Percentiles rank a stretch among this genome's conserved stretches.
phyloP scores from a whole-genome alignment of 2,797 vertebrate genomes.

The Mus spretus region DNA sequence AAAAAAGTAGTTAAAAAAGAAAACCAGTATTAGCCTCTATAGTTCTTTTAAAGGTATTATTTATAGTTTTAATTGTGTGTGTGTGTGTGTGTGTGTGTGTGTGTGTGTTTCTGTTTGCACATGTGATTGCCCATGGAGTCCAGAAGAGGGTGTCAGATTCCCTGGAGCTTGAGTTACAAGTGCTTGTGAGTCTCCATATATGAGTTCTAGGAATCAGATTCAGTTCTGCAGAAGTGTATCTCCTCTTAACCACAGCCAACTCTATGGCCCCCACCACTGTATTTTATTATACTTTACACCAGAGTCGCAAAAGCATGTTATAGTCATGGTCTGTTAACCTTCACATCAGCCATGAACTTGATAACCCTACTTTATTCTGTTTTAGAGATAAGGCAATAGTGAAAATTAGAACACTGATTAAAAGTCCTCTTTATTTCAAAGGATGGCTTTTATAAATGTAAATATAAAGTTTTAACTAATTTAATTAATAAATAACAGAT shows the following conservation, averaged over 20 bases:
- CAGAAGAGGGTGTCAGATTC: neutral
- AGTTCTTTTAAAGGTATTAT: neutral
- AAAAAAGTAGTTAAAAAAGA: constrained; percentile 43
- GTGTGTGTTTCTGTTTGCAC: neutral
- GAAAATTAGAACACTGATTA: neutral
- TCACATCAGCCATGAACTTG: neutral
- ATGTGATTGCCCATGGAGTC: neutral
- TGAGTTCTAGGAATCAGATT: neutral
- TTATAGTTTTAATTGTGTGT: neutral
- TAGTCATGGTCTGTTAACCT: neutral
- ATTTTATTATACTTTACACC: neutral
- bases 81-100: neutral
- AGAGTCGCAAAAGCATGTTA: neutral
- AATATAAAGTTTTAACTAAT: constrained; percentile 23
- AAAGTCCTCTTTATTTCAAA: constrained; percentile 1
- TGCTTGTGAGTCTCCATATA: neutral
- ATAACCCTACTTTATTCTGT: neutral
- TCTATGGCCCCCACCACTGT: too few relatives aligned
- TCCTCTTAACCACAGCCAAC: neutral
- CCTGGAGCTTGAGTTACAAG: neutral
- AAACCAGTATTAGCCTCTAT: neutral
- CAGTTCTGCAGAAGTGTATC: neutral
- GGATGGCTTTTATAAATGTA: neutral
- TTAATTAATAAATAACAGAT: constrained; percentile 47
- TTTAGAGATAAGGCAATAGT: neutral